Evolutionary conservation across 2,888 invertebrate species (phyloP).

Genomic region (Hirtodrosophila alboralis): DNA sequence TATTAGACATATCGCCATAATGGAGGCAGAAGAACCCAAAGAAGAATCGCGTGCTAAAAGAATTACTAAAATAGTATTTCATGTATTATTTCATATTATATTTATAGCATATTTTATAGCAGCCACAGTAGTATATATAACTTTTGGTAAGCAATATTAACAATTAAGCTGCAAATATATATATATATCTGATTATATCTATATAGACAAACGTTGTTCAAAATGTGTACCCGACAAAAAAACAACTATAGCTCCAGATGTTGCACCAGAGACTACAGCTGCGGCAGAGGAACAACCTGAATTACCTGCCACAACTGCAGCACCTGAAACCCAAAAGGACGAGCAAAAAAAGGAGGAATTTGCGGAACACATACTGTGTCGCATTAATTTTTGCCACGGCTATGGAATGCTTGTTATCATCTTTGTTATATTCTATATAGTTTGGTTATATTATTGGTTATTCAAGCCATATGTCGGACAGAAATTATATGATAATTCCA

Average conservation of each 20-base stretch:
- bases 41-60: background rate
- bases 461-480: slow-evolving; percentile 46
- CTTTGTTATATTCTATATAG: slow-evolving; percentile 28
- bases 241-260: too few species aligned
- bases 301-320: too few species aligned
- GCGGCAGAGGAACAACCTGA: too few species aligned
- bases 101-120: slow-evolving; percentile 35
- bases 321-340: too few species aligned
- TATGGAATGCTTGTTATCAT: slow-evolving; percentile 28
- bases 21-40: slow-evolving; percentile 10
- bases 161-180: too few species aligned
- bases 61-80: background rate
- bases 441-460: slow-evolving; percentile 49
- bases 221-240: background rate
- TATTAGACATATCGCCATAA: too few species aligned
- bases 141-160: slow-evolving; percentile 40
- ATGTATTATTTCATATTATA: slow-evolving; percentile 35
- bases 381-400: slow-evolving; percentile 35
- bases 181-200: too few species aligned
- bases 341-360: background rate
- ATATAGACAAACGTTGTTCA: background rate
- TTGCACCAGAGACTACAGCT: too few species aligned
- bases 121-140: slow-evolving; percentile 13
- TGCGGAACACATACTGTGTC: slow-evolving; percentile 18
- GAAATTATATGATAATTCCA: slow-evolving; percentile 23